Conservation (phyloP, 2,888 invertebrate species). For the Ornithoptera alexandrae region DNA sequence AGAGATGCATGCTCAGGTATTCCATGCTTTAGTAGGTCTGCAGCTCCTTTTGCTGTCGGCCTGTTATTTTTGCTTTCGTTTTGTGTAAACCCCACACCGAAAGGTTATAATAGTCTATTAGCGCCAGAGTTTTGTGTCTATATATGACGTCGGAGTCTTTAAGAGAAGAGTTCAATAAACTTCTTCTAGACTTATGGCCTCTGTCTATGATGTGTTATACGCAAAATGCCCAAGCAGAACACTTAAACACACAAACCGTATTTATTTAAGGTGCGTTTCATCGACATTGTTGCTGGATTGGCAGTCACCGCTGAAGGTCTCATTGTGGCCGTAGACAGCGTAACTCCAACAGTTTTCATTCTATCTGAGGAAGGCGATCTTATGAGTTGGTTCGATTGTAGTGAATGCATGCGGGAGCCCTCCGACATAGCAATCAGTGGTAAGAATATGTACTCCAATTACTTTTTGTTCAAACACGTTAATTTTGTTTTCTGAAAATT, state of each 20-base stretch:
- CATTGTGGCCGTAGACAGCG: conserved; percentile 98
- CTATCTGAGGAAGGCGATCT: conserved; percentile 95
- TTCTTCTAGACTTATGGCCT: no score
- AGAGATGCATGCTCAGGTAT: no score
- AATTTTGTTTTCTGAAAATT: background rate
- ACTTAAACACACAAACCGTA: background rate
- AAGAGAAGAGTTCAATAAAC: no score
- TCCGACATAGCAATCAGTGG: conserved; percentile 98
- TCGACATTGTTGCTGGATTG: conserved; percentile 95
- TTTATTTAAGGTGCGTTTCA: conserved; percentile 81
- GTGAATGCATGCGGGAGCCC: conserved; percentile 98
- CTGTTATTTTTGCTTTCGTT: no score
- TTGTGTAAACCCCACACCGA: no score
- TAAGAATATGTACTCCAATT: conserved; percentile 55
- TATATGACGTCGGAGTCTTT: no score
- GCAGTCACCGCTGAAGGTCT: conserved; percentile 95
- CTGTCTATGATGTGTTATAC: no score
- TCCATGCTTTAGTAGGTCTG: no score
- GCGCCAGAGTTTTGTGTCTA: no score
- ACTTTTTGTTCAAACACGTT: background rate
- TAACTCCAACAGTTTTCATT: conserved; percentile 97
- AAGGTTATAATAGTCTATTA: no score
- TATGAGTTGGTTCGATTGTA: conserved; percentile 98
- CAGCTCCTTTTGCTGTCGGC: no score
- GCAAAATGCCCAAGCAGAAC: no score